A percentile compares a stretch with the other conserved stretches of the same genome.
Evolutionary conservation across 2,888 invertebrate species (phyloP).

Genomic region (Drosophila ezoana): DNA sequence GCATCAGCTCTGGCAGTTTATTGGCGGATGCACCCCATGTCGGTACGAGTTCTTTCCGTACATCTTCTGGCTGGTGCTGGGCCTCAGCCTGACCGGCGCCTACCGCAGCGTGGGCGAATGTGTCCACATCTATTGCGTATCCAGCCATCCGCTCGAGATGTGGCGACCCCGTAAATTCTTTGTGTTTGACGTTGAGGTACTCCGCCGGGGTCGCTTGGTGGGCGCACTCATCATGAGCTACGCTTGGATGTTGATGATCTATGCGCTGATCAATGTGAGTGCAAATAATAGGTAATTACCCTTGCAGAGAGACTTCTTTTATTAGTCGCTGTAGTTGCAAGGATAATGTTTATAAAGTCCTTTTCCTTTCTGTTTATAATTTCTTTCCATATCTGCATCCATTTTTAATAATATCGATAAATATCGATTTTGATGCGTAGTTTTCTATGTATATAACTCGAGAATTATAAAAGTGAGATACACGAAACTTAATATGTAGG

Average conservation of each 20-base stretch:
- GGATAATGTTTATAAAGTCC: too few relatives aligned
- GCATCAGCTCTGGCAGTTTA: background rate
- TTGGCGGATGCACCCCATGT: constrained; percentile 9
- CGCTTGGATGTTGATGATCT: constrained; percentile 49
- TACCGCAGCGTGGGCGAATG: constrained; percentile 23
- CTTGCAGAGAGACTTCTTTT: too few relatives aligned
- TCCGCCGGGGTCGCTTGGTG: constrained; percentile 28
- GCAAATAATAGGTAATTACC: too few relatives aligned
- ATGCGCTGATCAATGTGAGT: constrained; percentile 39
- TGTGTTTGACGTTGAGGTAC: background rate
- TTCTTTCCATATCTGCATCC: too few relatives aligned
- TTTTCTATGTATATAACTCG: too few relatives aligned
- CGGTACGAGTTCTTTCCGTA: constrained; percentile 35
- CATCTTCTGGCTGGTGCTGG: constrained; percentile 40
- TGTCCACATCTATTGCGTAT: background rate
- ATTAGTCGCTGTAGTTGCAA: too few relatives aligned
- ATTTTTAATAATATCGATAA: too few relatives aligned
- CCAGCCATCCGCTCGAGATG: background rate
- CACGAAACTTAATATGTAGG: too few relatives aligned
- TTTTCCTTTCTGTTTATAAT: too few relatives aligned
- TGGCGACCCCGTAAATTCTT: constrained; percentile 37
- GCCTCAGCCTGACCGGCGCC: constrained; percentile 21
- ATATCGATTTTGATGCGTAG: too few relatives aligned
- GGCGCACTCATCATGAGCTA: constrained; percentile 18
- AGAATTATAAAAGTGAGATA: too few relatives aligned